Base-by-base conservation (phyloP, 2,113 vertebrate species). In the Catagonus wagneri region DNA sequence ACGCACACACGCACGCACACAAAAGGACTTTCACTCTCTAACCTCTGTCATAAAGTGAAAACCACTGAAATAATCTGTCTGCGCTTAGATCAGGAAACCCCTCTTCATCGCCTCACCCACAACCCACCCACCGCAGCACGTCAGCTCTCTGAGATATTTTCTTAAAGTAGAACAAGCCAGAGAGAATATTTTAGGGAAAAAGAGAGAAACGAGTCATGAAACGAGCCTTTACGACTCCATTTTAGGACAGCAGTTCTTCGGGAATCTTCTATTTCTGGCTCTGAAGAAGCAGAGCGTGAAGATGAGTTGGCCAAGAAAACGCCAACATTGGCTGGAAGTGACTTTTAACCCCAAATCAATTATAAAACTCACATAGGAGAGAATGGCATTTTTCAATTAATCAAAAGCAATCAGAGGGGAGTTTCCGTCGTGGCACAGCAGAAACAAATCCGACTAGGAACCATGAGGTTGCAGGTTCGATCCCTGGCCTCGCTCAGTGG, bases 141-240 rank as follows among this genome's bases (percentile, higher is more conserved):
- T 81, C 94, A 96, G 89, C 32, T 90, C 52, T 90, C 85, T 5
- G 93, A 96, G 96, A 79, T 89, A 96, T 83, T 89, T 93, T 94
- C 85, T 94, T 32, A 44, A 36, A 63, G 89, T 27, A 94, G 91
- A 97, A 88, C 92, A 66, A 94, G 89, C 93, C 89, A 88, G 84
- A 92, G 88, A 95, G 88, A 88, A 58, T 29, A 39, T 81, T 90
- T 72, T 25, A 20, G 66, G 27, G 68, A 7, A 52, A 32, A 66
- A 84, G 74, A 84, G 74, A 44, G 61, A 83, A 83, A 54, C 61
- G 4, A 85, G 93, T 97, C 94, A 96, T 52, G 93, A 97, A 95
- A 92, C 32, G 17, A 90, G 87, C 89, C 96, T 93, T 44, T 78
- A 74, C 86, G 90, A 16, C 81, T 93, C 89, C 96, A 75, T 66